Evolutionary conservation across 2,113 vertebrate genomes (phyloP), one percentile per base, ranked within the genome.

Genomic region (Oncorhynchus clarkii): DNA sequence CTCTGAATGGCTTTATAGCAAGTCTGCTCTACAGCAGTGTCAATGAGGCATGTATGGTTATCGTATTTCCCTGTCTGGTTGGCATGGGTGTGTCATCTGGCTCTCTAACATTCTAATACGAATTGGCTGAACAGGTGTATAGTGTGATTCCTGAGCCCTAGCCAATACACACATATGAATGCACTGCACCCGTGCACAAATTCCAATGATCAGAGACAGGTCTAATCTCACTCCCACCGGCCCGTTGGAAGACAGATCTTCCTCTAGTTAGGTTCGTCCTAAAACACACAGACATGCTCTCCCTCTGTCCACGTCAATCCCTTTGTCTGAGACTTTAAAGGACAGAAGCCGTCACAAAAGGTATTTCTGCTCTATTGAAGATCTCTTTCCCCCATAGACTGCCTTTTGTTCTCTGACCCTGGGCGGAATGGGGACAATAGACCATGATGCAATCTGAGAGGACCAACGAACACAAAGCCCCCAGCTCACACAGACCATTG

Each of bases 311-410:
- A 81, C 74, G 77, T 84, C 29, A 18, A 14, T 70, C 68, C 80
- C 81, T 85, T 90, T 92, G 39, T 45, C 39, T 45, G 78, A 29
- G 79, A 83, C 85, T 88, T 90, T 89, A 87, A 82, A 86, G 88
- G 79, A 86, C 80, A 86, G 78, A 82, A 77, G 79, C 51, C 77
- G 80, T 70, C 71, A 80, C 78, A 83, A 74, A 81, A 86, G 79
- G 85, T 87, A 82, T 81, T 45, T 84, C 65, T 66, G 74, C 51
- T 79, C 82, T 78, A 86, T 74, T 85, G 88, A 89, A 80, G 80
- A 71, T 82, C 71, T 67, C 59, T 75, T 88, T 82, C 83, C 85
- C 77, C 82, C 73, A 73, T 67, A 7, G 80, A 84, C 89, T 54
- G 51, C 51, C 16, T 54, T 54, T 54, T 54, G 51, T 54, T 54